These are phyloP conservation scores for Cercopithecus mona DNA, from an alignment of 2,113 vertebrate species.

Conservation along the genomic window DNA sequence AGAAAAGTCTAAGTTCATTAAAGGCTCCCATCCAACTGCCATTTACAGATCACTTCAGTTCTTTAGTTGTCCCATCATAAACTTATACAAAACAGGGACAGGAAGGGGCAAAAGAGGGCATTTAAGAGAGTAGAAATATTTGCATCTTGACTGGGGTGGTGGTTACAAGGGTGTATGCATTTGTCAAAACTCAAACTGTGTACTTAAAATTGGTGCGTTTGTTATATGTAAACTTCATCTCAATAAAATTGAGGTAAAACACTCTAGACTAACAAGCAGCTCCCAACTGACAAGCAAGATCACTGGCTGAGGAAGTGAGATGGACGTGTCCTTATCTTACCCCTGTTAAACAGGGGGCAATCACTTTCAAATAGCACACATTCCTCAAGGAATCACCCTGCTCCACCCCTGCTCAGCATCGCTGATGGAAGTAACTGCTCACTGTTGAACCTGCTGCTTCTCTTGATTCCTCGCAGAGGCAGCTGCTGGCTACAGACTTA, in stretches of 20 bases:
- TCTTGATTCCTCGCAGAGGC: background rate
- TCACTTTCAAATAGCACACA: background rate
- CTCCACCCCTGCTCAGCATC: too few species aligned
- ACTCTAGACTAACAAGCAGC: background rate
- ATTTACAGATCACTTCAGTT: background rate
- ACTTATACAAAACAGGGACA: background rate
- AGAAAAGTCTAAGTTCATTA: background rate
- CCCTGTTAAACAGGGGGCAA: background rate
- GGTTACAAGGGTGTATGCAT: background rate
- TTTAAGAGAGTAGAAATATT: background rate
- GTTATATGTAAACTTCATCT: background rate
- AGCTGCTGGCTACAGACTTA: background rate
- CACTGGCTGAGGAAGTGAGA: background rate
- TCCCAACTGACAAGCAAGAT: background rate
- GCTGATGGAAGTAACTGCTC: background rate
- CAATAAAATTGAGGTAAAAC: background rate
- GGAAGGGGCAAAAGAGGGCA: background rate
- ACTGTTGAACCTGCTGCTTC: background rate
- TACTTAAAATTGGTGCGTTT: background rate
- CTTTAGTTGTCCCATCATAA: background rate
- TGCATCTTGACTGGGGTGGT: background rate
- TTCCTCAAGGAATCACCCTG: background rate
- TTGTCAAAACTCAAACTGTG: background rate
- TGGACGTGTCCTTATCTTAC: background rate
- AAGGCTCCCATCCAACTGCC: background rate